Percentiles rank a stretch among this genome's conserved stretches.
These are phyloP conservation scores for Leptinotarsa rubiginosa DNA, from an alignment of 2,888 invertebrate species.

Conservation along the genomic window DNA sequence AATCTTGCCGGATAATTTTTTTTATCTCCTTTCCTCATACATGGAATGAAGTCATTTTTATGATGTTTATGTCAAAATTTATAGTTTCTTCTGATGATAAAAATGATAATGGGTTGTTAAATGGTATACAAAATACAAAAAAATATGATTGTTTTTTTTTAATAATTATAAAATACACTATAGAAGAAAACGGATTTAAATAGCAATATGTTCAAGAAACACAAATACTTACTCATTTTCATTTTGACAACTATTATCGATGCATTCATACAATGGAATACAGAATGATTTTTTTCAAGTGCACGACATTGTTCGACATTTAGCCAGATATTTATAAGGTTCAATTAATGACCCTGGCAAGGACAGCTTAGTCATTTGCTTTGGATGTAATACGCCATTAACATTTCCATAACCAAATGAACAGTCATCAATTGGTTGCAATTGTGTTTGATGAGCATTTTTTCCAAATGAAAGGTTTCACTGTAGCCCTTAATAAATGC, in stretches of 20 bases:
- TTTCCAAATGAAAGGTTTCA: conserved; percentile 48
- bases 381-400: conserved; percentile 40
- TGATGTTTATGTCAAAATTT: conserved; percentile 19
- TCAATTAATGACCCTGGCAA: not conserved
- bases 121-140: not conserved
- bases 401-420: conserved; percentile 47
- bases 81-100: conserved; percentile 23
- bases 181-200: conserved; percentile 25
- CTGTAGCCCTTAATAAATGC: conserved; percentile 50
- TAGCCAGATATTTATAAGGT: too few species aligned
- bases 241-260: conserved; percentile 33
- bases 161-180: not conserved
- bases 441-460: conserved; percentile 48
- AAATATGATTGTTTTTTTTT: conserved; percentile 13
- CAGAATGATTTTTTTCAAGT: conserved; percentile 1
- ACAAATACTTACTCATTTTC: conserved; percentile 37
- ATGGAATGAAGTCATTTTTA: conserved; percentile 22
- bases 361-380: conserved; percentile 44
- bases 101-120: too few species aligned
- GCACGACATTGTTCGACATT: too few species aligned
- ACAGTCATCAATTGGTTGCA: conserved; percentile 49
- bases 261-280: conserved; percentile 42
- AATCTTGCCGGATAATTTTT: conserved; percentile 25
- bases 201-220: conserved; percentile 1
- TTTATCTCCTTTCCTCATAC: conserved; percentile 14